These are phyloP conservation scores for Haemorhous mexicanus DNA, from an alignment of 2,113 vertebrate genomes.

Conservation along the genomic window DNA sequence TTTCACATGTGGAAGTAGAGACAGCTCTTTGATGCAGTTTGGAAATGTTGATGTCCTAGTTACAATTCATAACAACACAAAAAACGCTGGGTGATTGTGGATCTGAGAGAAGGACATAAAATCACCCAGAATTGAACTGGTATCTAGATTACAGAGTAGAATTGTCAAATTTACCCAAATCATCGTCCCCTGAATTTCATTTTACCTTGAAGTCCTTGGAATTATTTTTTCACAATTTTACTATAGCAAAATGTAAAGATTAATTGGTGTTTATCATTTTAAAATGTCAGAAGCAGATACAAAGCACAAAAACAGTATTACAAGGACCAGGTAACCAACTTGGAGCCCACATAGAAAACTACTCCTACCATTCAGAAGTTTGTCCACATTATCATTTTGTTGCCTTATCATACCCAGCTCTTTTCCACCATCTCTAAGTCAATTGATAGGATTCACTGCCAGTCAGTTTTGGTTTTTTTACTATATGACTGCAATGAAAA, in stretches of 20 bases:
- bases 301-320: background rate
- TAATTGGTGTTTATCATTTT: background rate
- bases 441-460: background rate
- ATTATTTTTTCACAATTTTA: background rate
- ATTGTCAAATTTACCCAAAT: background rate
- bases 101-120: background rate
- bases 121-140: background rate
- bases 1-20: slow-evolving; percentile 7
- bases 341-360: background rate
- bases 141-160: background rate
- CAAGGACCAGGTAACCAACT: background rate
- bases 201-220: background rate
- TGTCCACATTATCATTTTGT: background rate
- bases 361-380: background rate
- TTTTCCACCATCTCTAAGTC: background rate
- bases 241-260: background rate
- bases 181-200: background rate
- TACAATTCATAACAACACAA: background rate
- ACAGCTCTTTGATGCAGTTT: slow-evolving; percentile 19
- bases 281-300: background rate
- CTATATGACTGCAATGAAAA: background rate
- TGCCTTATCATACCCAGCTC: background rate
- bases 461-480: background rate
- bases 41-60: background rate
- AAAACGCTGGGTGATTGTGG: background rate